Evolutionary conservation across 2,888 invertebrate genomes (phyloP), one percentile per base, ranked within the genome.

Genomic region (Hybos culiciformis): DNA sequence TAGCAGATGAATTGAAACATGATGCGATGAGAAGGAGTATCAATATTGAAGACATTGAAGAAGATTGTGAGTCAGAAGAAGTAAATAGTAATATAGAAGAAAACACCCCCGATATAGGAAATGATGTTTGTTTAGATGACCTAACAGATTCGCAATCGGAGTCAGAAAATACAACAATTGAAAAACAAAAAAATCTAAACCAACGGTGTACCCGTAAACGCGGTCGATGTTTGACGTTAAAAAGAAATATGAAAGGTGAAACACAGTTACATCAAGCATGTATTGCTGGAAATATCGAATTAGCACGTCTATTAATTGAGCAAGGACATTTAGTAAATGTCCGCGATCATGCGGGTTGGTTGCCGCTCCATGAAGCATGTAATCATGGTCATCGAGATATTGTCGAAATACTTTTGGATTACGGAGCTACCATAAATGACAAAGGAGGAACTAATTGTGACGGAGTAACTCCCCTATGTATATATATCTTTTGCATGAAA

Each of bases 291-390:
- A 84, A 88, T 54, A 62, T 78, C n/a, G 67, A 71, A 1, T 57
- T 75, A 19, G 86, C 79, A 0, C 72, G 75, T 32, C 72, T 77
- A 15, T 65, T 84, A 0, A 56, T 85, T 31, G 75, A 75, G 1
- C 75, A 85, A 65, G 87, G 88, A 0, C 92, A 92, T 59, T 78
- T 83, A 0, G 77, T 91, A 0, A 87, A 91, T 57, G 72, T 83
- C 0, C 68, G 86, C 7, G 96, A 96, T 64, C 74, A 87, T 57
- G 83, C 82, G 3, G 94, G 94, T 1, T 96, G 94, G 93, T 66
- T 85, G 12, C 93, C 94, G 0, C 62, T 96, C 5, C 96, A 96
- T 56, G 96, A 96, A 62, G 93, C 93, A 0, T 80, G 83, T 46
- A 92, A 90, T 63, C 80, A 83, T 57, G 92, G 88, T 0, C 74